These are phyloP conservation scores for Glossosoma conforme DNA, from an alignment of 1,140 invertebrate genomes.

Conservation along the genomic window DNA sequence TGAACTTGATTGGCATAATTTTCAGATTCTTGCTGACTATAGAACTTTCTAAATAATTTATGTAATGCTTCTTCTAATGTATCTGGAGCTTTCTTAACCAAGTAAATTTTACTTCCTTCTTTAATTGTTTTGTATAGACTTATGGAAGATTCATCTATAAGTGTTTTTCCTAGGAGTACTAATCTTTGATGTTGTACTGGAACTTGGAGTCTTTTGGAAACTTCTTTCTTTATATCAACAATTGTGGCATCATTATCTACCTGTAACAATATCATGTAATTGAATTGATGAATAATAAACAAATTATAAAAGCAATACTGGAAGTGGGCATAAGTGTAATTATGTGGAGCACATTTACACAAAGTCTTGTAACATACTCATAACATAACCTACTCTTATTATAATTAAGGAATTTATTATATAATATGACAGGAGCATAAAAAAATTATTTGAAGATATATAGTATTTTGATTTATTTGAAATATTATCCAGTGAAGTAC, in stretches of 20 bases:
- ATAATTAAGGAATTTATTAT: no score
- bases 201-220: conserved; percentile 36
- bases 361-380: no score
- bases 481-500: no score
- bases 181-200: conserved; percentile 37
- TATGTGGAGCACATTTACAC: no score
- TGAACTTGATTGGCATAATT: conserved; percentile 34
- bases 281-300: neutral
- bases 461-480: no score
- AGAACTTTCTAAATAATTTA: conserved; percentile 40
- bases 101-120: conserved; percentile 37
- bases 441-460: no score
- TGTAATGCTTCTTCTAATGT: conserved; percentile 35
- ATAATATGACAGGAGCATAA: no score
- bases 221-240: conserved; percentile 40
- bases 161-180: conserved; percentile 6
- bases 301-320: neutral
- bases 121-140: conserved; percentile 5
- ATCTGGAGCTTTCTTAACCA: conserved; percentile 42
- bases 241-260: conserved; percentile 38
- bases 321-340: no score
- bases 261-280: conserved; percentile 32
- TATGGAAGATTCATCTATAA: conserved; percentile 4
- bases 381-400: no score
- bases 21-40: conserved; percentile 37